These are phyloP conservation scores for Hirundichthys speculiger DNA, from an alignment of 2,113 vertebrate genomes.

Conservation along the genomic window DNA sequence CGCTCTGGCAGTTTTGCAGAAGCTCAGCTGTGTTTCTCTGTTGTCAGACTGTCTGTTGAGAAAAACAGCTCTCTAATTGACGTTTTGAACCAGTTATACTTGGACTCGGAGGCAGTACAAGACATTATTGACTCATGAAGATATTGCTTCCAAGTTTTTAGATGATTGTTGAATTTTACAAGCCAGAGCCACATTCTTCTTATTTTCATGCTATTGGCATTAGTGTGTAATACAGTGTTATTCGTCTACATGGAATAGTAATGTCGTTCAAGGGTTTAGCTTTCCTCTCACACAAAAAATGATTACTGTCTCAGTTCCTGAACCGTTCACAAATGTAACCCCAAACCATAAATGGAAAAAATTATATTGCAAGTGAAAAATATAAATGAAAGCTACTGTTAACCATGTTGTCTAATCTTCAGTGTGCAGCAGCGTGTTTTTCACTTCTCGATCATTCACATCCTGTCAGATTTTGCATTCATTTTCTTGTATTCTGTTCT, in stretches of 20 bases:
- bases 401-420: neutral
- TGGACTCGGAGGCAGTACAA: slow-evolving; percentile 40
- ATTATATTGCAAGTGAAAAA: neutral
- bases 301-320: too few relatives aligned
- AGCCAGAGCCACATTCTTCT: neutral
- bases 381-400: neutral
- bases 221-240: neutral
- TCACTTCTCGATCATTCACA: slow-evolving; percentile 3
- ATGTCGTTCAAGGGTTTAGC: too few relatives aligned
- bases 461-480: slow-evolving; percentile 7
- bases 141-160: slow-evolving; percentile 35
- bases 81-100: slow-evolving; percentile 26
- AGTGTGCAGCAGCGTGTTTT: neutral
- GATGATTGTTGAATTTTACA: slow-evolving; percentile 34
- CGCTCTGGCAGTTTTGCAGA: slow-evolving; percentile 3
- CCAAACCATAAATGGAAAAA: too few relatives aligned
- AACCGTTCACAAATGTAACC: too few relatives aligned
- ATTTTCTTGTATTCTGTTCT: slow-evolving; percentile 41
- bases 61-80: slow-evolving; percentile 29
- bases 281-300: too few relatives aligned
- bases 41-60: slow-evolving; percentile 25
- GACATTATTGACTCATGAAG: slow-evolving; percentile 20
- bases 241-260: neutral
- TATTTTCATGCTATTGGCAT: neutral
- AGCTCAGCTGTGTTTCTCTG: slow-evolving; percentile 16